Percentiles rank a stretch among this genome's conserved stretches.
These are phyloP conservation scores for Heliconius congener DNA, from an alignment of 1,140 invertebrate genomes.

Conservation along the genomic window DNA sequence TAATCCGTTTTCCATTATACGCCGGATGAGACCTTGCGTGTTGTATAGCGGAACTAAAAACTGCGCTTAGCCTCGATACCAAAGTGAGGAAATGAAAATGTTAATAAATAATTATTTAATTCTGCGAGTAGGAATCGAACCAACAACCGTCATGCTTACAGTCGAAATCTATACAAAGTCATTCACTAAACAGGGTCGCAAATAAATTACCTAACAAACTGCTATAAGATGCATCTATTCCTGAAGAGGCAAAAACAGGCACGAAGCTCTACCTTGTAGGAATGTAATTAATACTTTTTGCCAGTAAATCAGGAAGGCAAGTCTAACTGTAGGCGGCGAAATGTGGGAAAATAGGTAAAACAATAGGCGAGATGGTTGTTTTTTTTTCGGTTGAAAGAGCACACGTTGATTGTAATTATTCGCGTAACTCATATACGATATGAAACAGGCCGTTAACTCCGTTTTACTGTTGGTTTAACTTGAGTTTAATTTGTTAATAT, in stretches of 20 bases:
- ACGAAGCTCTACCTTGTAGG: conserved; percentile 48
- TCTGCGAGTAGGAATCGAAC: too few species aligned
- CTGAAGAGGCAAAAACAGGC: conserved; percentile 52
- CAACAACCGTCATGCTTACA: too few species aligned
- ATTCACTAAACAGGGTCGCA: conserved; percentile 10
- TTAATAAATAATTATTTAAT: too few species aligned
- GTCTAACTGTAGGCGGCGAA: conserved; percentile 76
- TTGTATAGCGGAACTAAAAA: too few species aligned
- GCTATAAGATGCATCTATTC: conserved; percentile 55
- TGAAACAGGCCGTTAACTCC: conserved; percentile 44
- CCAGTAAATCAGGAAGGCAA: conserved; percentile 67
- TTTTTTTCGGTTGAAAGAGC: conserved; percentile 78
- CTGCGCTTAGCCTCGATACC: too few species aligned
- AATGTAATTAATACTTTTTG: conserved; percentile 77
- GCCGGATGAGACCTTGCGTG: too few species aligned
- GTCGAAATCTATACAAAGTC: background rate
- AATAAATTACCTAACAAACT: conserved; percentile 57
- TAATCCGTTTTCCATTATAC: too few species aligned
- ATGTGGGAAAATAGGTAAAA: conserved; percentile 72
- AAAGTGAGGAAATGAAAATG: too few species aligned
- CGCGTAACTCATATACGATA: conserved; percentile 65
- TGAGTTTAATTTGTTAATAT: background rate
- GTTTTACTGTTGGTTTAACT: conserved; percentile 35
- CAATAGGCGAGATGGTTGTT: conserved; percentile 72
- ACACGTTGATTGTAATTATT: conserved; percentile 74